Conservation (phyloP, 1,140 invertebrate species). For the Philopotamus ludificatus region DNA sequence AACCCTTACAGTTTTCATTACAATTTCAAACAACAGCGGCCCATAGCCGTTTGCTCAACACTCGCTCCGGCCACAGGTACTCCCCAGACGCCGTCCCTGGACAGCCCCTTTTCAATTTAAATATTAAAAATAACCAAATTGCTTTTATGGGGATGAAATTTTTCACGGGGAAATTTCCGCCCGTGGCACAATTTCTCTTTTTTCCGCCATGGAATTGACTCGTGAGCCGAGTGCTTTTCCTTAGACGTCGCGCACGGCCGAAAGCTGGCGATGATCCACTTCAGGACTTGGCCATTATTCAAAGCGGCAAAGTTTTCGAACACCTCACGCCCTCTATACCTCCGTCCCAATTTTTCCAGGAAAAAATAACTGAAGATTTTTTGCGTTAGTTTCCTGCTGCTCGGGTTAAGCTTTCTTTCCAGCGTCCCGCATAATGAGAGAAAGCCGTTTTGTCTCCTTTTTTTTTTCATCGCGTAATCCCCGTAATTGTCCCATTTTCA, state of each 20-base stretch:
- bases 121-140: background rate
- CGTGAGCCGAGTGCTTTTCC: constrained; percentile 6
- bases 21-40: background rate
- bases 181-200: background rate
- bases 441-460: background rate
- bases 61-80: too few species aligned
- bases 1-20: background rate
- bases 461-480: background rate
- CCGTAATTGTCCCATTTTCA: background rate
- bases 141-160: background rate
- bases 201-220: constrained; percentile 12
- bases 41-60: too few species aligned
- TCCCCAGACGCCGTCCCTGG: background rate
- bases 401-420: background rate
- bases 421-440: background rate
- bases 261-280: constrained; percentile 25
- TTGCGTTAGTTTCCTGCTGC: background rate
- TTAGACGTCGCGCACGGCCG: background rate
- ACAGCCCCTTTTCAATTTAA: background rate
- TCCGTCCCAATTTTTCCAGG: too few species aligned
- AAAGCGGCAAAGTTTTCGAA: constrained; percentile 16
- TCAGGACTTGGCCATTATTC: constrained; percentile 26
- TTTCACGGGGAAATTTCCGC: background rate
- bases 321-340: background rate
- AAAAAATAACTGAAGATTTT: too few species aligned